Percentiles rank a stretch among this genome's conserved stretches.
These are phyloP conservation scores for Drosophila fulvimacula DNA, from an alignment of 2,888 invertebrate genomes.

Conservation along the genomic window DNA sequence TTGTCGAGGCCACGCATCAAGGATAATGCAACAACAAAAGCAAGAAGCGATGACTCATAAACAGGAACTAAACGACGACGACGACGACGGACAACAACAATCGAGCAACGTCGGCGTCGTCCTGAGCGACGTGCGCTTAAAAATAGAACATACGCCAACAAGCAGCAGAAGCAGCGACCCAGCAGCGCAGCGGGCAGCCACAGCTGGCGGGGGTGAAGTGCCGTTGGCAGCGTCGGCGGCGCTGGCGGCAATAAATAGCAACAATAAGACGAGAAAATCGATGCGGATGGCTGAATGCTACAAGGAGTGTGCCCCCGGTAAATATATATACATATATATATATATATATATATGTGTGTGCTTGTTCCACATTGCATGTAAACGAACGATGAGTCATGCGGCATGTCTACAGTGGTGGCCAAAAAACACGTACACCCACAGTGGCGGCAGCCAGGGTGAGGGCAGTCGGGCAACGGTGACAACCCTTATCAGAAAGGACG, in stretches of 20 bases:
- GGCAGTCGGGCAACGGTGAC: constrained; percentile 22
- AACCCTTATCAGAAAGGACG: constrained; percentile 81
- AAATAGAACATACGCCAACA: constrained; percentile 79
- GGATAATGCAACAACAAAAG: constrained; percentile 51
- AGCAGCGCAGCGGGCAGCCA: constrained; percentile 12
- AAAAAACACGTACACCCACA: constrained; percentile 36
- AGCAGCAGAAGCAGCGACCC: constrained; percentile 18
- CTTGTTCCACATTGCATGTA: constrained; percentile 78
- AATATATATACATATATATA: background rate
- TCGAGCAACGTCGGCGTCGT: constrained; percentile 33
- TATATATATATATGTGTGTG: constrained; percentile 15
- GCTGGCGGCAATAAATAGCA: constrained; percentile 72
- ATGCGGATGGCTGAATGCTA: constrained; percentile 73
- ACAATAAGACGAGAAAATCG: constrained; percentile 78
- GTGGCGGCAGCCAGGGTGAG: constrained; percentile 26
- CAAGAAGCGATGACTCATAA: constrained; percentile 68
- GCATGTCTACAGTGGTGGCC: constrained; percentile 63
- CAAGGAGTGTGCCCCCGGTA: constrained; percentile 54
- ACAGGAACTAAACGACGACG: constrained; percentile 61
- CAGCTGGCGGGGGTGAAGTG: constrained; percentile 65
- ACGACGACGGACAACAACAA: constrained; percentile 29
- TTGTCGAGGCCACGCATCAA: constrained; percentile 73
- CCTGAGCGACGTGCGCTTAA: constrained; percentile 59
- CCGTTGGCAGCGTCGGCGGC: constrained; percentile 34
- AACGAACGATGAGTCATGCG: constrained; percentile 76